These are phyloP conservation scores for Tetramorium bicarinatum DNA, from an alignment of 2,888 invertebrate species.

Conservation along the genomic window DNA sequence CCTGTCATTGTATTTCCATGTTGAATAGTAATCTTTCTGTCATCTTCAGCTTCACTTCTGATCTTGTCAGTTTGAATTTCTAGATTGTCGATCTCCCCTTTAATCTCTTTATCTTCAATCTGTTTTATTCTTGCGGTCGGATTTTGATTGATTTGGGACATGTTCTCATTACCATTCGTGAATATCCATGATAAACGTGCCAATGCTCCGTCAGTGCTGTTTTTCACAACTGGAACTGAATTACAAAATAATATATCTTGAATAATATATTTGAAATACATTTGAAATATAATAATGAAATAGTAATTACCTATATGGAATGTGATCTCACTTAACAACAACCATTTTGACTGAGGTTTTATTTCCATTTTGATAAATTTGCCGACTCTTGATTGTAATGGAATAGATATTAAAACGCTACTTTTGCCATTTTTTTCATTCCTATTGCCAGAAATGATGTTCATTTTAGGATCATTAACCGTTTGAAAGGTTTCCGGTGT, in stretches of 20 bases:
- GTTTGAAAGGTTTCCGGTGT: conserved; percentile 90
- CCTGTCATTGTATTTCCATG: conserved; percentile 36
- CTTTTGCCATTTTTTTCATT: not conserved
- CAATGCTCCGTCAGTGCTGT: conserved; percentile 63
- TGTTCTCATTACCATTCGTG: conserved; percentile 17
- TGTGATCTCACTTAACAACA: conserved; percentile 95
- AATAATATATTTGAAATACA: not conserved
- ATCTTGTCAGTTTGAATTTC: conserved; percentile 22
- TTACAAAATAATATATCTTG: not conserved
- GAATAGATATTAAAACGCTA: conserved; percentile 87
- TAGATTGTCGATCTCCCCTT: not conserved
- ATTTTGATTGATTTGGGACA: conserved; percentile 34
- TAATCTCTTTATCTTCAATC: conserved; percentile 15
- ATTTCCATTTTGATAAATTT: conserved; percentile 92
- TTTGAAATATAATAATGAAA: not conserved
- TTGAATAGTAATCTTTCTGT: conserved; percentile 57
- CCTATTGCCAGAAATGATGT: conserved; percentile 87
- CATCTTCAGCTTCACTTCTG: not conserved
- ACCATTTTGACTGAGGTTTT: conserved; percentile 94
- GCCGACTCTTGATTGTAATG: conserved; percentile 92
- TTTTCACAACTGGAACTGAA: conserved; percentile 70
- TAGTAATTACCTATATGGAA: conserved; percentile 91
- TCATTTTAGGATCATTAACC: conserved; percentile 87
- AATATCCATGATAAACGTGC: conserved; percentile 39
- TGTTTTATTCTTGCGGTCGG: conserved; percentile 11